These are phyloP conservation scores for Drosophila subsilvestris DNA, from an alignment of 2,888 invertebrate genomes.

Conservation along the genomic window DNA sequence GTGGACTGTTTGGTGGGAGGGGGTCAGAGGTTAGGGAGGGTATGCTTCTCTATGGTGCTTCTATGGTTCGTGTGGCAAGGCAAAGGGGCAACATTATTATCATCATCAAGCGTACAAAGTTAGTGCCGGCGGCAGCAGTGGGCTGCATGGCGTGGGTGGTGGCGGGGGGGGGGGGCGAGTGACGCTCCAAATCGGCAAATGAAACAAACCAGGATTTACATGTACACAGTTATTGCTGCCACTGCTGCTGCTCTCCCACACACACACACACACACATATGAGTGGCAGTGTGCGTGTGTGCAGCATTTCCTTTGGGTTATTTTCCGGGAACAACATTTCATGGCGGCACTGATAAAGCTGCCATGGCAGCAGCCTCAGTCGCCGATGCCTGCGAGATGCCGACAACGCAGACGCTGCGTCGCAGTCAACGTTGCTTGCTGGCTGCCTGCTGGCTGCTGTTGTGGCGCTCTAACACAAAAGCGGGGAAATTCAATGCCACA, in stretches of 20 bases:
- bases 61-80: conserved; percentile 28
- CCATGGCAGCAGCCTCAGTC: conserved; percentile 68
- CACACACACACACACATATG: conserved; percentile 29
- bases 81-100: conserved; percentile 76
- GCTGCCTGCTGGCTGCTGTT: conserved; percentile 1
- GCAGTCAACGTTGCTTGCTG: conserved; percentile 33
- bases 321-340: conserved; percentile 80
- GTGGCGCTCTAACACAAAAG: background rate
- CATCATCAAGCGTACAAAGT: conserved; percentile 78
- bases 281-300: conserved; percentile 44
- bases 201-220: conserved; percentile 80
- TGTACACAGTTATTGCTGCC: conserved; percentile 79
- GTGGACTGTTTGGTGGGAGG: conserved; percentile 16
- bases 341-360: conserved; percentile 80
- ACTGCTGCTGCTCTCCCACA: conserved; percentile 20
- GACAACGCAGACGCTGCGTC: conserved; percentile 3
- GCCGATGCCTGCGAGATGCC: conserved; percentile 14
- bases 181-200: conserved; percentile 76
- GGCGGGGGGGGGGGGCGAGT: conserved; percentile 3
- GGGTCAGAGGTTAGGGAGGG: conserved; percentile 17
- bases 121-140: conserved; percentile 66
- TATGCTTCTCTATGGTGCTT: conserved; percentile 5
- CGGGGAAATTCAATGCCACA: conserved; percentile 27
- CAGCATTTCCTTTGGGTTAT: conserved; percentile 79
- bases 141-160: background rate